Base-by-base conservation (phyloP, 2,113 vertebrate species). In the Pithys albifrons region DNA sequence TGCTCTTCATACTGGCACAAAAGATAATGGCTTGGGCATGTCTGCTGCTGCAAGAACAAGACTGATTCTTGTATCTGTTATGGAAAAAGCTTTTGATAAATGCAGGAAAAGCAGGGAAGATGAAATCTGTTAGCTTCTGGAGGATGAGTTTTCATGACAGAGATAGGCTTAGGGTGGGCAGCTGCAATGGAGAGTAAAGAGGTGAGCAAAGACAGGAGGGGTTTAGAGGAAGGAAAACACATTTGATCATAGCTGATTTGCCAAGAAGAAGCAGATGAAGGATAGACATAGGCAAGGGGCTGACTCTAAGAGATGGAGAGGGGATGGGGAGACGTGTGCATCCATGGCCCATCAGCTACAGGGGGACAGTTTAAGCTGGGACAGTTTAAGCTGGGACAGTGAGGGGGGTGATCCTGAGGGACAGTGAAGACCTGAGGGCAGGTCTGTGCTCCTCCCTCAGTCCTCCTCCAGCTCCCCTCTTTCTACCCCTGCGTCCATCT, bases 391-490 rank as follows among this genome's bases (percentile, higher is more conserved):
- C n/a, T 62, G 67, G 67, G 46, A 62, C 12, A 83, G 28, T 0
- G 2, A 65, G 43, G 17, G 10, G 28, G 5, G 7, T 66, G 57
- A 67, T 20, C 24, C 43, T 2, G 2, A 59, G 35, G 45, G 27
- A 25, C 2, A 3, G 10, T 28, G 51, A 2, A 5, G 1, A 3
- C 23, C 20, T 2, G 5, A 67, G 5, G n/a, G 19, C 35, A 62
- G 72, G 33, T 39, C 48, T 0, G 2, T 72, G 73, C 25, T 88
- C 27, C 35, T 75, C 19, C 35, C 76, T 17, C 14, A 46, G 1
- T 71, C 67, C 22, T 88, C 24, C 37, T 72, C 23, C 41, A 81
- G 25, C 14, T 37, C 10, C 49, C 24, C 2, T 41, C 18, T 39
- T 72, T 59, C 43, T 19, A 22, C 35, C 19, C 22, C 10, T 41